These are phyloP conservation scores for Holacanthella duospinosa DNA, from an alignment of 2,888 invertebrate genomes.

Conservation along the genomic window DNA sequence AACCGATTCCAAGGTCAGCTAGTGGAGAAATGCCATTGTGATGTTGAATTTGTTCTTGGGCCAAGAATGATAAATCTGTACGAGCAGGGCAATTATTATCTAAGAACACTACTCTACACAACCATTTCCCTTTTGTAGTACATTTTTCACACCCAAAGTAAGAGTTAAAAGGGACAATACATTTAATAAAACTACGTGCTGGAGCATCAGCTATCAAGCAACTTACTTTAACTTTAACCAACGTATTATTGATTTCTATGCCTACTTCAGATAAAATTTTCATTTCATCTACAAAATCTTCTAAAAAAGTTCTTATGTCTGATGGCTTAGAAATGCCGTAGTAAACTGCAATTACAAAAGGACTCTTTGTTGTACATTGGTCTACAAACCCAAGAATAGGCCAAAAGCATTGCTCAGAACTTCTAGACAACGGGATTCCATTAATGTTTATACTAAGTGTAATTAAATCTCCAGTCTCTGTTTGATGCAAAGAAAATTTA, in stretches of 20 bases:
- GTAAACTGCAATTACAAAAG: conserved; percentile 1
- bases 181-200: conserved; percentile 13
- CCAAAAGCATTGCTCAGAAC: conserved; percentile 1
- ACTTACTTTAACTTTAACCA: not conserved
- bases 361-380: not conserved
- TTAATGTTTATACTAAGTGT: conserved; percentile 2
- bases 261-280: not conserved
- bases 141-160: conserved; percentile 15
- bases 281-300: conserved; percentile 2
- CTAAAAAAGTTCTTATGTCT: not conserved
- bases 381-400: conserved; percentile 1
- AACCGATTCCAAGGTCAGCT: not conserved
- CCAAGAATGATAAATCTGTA: conserved; percentile 13
- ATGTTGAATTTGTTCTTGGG: conserved; percentile 13
- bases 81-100: conserved; percentile 7
- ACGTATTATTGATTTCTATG: not conserved
- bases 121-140: conserved; percentile 9
- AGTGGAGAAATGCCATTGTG: conserved; percentile 9
- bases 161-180: conserved; percentile 7
- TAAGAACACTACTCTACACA: conserved; percentile 6
- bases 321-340: not conserved
- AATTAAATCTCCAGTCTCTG: too few species aligned
- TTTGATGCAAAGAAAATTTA: not conserved
- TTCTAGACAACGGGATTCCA: not conserved
- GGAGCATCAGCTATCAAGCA: conserved; percentile 18